Base-by-base conservation (phyloP, 2,888 invertebrate genomes). In the Gasteruption jaculator region DNA sequence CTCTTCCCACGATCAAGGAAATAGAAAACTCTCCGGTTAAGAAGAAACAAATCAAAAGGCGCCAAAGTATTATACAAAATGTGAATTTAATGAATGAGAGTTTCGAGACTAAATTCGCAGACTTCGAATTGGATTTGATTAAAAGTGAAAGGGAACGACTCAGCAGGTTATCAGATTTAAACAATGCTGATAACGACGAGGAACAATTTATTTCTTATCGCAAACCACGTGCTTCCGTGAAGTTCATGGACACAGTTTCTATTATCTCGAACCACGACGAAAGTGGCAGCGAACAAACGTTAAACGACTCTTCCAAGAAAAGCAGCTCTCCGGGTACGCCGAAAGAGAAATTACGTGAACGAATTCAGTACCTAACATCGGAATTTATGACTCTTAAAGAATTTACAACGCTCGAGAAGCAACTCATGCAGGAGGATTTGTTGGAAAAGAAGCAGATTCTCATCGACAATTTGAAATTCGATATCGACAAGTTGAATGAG, bases 391-490 rank as follows among this genome's bases (percentile, higher is more conserved):
- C 78, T 41, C 68, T 83, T 11, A 67, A 74, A 37, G 78, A 79
- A 53, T 74, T 79, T 45, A 80, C 82, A 2, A 74, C 75, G 38
- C 65, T 80, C 48, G 84, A 84, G 61, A 80, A 78, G 45, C 74
- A 79, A 37, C 69, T 74, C 44, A 52, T 69, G 5, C 72, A 73
- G 11, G 65, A 63, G 38, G 73, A 75, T 52, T 26, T 43, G 34
- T 40, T 46, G 14, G 38, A 46, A 40, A 40, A 15, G 24, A 21
- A 24, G 5, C 14, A 44, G 20, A 15, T 1, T 26, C 29, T 30
- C 3, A 15, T 42, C 4, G 35, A 44, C 11, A 42, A 15, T 21
- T 38, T 49, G 12, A 40, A 15, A 22, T 19, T 5, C 34, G 49
- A 49, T 32, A 46, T 42, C 10, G 46, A 49, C 30, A 40, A 42